Evolutionary conservation across 2,113 vertebrate species (phyloP), one percentile per base, ranked within the genome.

Genomic region (Gymnarchus niloticus): DNA sequence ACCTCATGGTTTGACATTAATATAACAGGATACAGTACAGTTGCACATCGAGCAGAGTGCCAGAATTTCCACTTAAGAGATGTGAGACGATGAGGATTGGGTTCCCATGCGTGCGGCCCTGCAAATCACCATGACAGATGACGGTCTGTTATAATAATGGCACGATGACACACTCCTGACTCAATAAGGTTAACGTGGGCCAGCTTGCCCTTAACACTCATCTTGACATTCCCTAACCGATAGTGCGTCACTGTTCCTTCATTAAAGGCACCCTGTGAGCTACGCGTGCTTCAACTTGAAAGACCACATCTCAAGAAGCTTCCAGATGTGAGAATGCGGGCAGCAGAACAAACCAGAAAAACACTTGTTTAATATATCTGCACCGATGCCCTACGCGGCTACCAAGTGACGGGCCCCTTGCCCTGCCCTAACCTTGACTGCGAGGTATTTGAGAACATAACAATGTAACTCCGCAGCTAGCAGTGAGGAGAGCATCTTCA

Each of bases 231-330:
- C 82, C 56, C 83, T 57, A 83, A 86, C 85, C 84, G 81, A 84
- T 88, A 41, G 86, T n/a, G 23, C 77, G 82, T 87, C 87, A 88
- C 85, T 87, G 82, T 61, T 65, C 57, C 25, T 80, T 52, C n/a
- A n/a, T 57, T 88, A 87, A 91, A 81, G 7, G 1, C 19, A 51
- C 21, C 23, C 41, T 12, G 41, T 49, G 44, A 51, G n/a, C 25
- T 73, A 48, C 4, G 8, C 46, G 14, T 25, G 14, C 77, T 41
- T 37, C 65, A 51, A 14, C 21, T n/a, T 19, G 21, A 51, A 23
- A 81, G 65, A 81, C n/a, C 1, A 25, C 21, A 49, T 23, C 48
- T 51, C 12, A 23, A 81, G 46, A 25, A 25, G n/a, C 25, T 49
- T 81, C 9, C 44, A 51, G 77, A 81, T 9, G 6, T n/a, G 4